phyloP scores from a whole-genome alignment of 2,888 invertebrate genomes.

The Torymus tubicola region DNA sequence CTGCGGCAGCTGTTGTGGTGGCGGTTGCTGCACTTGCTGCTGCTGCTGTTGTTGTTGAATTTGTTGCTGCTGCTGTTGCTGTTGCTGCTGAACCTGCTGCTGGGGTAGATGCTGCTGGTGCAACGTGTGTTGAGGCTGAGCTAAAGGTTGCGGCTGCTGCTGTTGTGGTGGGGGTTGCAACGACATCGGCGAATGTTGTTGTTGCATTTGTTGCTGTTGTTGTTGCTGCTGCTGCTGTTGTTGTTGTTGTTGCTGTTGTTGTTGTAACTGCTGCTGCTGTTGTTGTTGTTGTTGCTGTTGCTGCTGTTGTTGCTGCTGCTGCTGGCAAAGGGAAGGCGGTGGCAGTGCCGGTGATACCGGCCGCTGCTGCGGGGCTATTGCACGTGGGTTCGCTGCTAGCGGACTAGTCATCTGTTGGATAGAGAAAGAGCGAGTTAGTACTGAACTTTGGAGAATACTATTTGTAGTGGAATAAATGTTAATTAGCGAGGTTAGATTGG shows the following conservation, averaged over 20 bases:
- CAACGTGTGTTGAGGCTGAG: constrained; percentile 54
- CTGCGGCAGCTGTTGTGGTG: constrained; percentile 80
- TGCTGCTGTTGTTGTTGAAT: constrained; percentile 62
- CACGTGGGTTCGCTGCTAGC: constrained; percentile 76
- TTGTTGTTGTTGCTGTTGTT: constrained; percentile 34
- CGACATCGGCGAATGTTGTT: constrained; percentile 54
- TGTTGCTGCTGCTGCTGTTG: constrained; percentile 61
- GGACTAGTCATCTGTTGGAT: constrained; percentile 74
- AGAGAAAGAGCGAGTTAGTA: not conserved
- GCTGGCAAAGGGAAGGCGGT: constrained; percentile 71
- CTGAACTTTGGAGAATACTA: not conserved
- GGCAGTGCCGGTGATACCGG: constrained; percentile 78
- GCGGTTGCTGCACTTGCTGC: constrained; percentile 63
- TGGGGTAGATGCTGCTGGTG: constrained; percentile 66
- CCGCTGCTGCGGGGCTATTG: constrained; percentile 79
- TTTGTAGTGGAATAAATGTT: too few relatives aligned
- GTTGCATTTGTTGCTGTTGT: constrained; percentile 62
- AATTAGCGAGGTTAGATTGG: too few relatives aligned
- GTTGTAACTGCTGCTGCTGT: constrained; percentile 24
- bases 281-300: constrained; percentile 41
- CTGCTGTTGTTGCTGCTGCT: constrained; percentile 61
- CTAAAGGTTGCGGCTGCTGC: constrained; percentile 28
- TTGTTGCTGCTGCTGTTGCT: constrained; percentile 73
- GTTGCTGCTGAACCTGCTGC: constrained; percentile 73
- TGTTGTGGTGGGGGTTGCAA: not conserved